Evolutionary conservation across 2,113 vertebrate genomes (phyloP), one percentile per base, ranked within the genome.

Genomic region (Tachysurus vachellii): DNA sequence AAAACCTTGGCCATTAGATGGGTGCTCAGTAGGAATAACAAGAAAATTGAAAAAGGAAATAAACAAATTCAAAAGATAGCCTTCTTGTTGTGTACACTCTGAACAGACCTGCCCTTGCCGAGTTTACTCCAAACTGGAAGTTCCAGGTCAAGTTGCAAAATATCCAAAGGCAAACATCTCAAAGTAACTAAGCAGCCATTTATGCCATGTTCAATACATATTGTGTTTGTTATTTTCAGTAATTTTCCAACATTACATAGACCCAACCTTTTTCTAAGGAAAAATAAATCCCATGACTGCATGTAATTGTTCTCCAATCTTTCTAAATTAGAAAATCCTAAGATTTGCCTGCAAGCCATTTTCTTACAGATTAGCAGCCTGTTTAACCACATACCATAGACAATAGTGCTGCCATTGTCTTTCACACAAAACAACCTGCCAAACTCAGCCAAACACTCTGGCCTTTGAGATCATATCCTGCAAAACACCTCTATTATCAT

Each of bases 401-500:
- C 70, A 47, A 64, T 26, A 84, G 47, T 47, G 57, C 80, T 87
- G 71, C 71, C 21, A 16, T 57, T 28, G 47, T 61, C 79, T n/a
- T 16, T 23, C 19, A 42, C 36, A 85, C 44, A 81, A 73, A 87
- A 70, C 77, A 83, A 82, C 81, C 85, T 73, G 53, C 76, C 42
- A 44, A 62, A 86, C 59, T 54, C 42, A 82, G 83, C 87, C 89
- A 91, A 89, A 82, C 77, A 87, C 88, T 88, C 89, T 89, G 89
- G 93, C 91, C 92, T 94, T 94, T 92, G 91, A 92, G 88, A 91
- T 89, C 5, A 88, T 87, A 86, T 90, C 86, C 83, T 66, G 28
- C 77, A 75, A 83, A 88, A 56, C 50, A 61, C 47, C 47, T 54
- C 80, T 14, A 85, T 77, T 87, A 79, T 42, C 77, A 81, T 75